A percentile compares a stretch with the other conserved stretches of the same genome.
Evolutionary conservation across 2,888 invertebrate species (phyloP).

Genomic region (Calameuta filiformis): DNA sequence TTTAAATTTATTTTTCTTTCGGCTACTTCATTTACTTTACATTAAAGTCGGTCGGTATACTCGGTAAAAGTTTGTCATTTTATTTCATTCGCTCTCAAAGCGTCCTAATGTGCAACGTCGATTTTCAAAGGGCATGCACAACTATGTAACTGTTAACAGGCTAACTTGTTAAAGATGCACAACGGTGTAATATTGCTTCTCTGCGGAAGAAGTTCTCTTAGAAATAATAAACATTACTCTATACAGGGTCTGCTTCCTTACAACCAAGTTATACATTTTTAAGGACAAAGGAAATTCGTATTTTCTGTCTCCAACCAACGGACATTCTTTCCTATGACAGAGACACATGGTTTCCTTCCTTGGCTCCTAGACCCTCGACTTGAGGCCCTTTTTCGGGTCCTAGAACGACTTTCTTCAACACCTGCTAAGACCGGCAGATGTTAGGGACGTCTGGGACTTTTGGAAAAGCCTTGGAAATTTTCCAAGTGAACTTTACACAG

Average conservation of each 20-base stretch:
- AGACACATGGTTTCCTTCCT: background rate
- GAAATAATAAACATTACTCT: background rate
- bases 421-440: constrained; percentile 1
- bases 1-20: background rate
- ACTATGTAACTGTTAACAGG: background rate
- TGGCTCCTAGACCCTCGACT: background rate
- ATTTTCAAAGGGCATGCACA: background rate
- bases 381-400: background rate
- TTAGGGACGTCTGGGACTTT: background rate
- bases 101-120: background rate
- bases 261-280: background rate
- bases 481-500: background rate
- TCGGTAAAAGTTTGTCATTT: background rate
- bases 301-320: background rate
- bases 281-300: background rate
- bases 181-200: background rate
- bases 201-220: background rate
- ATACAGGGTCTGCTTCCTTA: background rate
- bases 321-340: background rate
- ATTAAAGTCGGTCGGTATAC: background rate
- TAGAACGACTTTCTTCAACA: background rate
- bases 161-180: background rate
- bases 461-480: constrained; percentile 3
- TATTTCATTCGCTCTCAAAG: background rate
- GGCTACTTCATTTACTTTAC: background rate